Evolutionary conservation across 1,140 invertebrate genomes (phyloP), one percentile per base, ranked within the genome.

Genomic region (Bombus vancouverensis): DNA sequence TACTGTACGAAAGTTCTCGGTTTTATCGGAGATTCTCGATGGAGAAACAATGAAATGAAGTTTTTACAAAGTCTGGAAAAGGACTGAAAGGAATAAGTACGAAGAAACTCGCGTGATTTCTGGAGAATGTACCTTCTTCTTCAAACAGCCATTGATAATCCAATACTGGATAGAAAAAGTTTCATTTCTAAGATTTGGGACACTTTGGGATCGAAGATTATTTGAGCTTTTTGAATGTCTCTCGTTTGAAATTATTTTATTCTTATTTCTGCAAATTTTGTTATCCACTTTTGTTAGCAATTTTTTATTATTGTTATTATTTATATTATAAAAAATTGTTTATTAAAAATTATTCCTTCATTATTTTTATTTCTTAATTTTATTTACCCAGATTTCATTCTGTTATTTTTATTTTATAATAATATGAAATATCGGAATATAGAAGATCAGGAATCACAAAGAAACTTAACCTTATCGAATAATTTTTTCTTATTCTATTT

Each of bases 121-220:
- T 28, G 3, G 6, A 22, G 12, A 42, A 37, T 62, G 32, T 32
- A 62, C n/a, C 44, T 25, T 42, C 32, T 32, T 37, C 53, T n/a
- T 28, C 6, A 44, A 18, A n/a, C 15, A 3, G 34, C 32, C 25
- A 39, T 76, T 34, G n/a, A 42, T 34, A 62, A 76, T 53, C 28
- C 32, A 42, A 59, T 82, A 59, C 42, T 44, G 47, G 73, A 76
- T 83, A 83, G 73, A 83, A 83, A 25, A n/a, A n/a, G 12, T 22
- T 75, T 34, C 13, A 12, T 15, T 72, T 72, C 28, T 13, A 10
- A 32, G 9, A n/a, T 72, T 32, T 42, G 2, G 5, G 1, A 15
- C 15, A 37, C 12, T 18, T 34, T 34, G 34, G 2, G 34, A 9
- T 72, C 15, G 10, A 39, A 10, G 3, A 37, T 18, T 22, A 9